Evolutionary conservation across 2,888 invertebrate genomes (phyloP), one percentile per base, ranked within the genome.

Genomic region (Cotesia congregata): DNA sequence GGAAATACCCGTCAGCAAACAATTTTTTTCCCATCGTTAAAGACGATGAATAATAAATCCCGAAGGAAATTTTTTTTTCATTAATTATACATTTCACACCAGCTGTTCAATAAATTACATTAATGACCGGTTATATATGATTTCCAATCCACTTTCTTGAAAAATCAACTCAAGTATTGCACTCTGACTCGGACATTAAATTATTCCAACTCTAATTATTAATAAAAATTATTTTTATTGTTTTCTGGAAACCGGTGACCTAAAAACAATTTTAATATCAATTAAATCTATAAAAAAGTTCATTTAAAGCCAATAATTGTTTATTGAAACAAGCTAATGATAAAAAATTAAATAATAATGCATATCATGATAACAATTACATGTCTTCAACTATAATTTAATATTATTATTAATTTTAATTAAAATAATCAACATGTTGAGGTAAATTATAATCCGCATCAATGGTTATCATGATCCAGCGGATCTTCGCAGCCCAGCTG

Each of bases 61-160:
- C 40, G 6, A n/a, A 41, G 12, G 6, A 4, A 30, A n/a, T 59
- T 20, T 12, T 30, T 70, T 59, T 30, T 30, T 50, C 30, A 70
- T 41, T 30, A 59, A 12, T 20, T 50, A 40, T 39, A 15, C 39
- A 15, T 38, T 67, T 40, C 67, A 40, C 12, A 67, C 40, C 39
- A 67, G 7, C 15, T 7, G 40, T 15, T 12, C 7, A 40, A 20
- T 70, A 70, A 60, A 30, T 20, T 60, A 59, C 59, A 38, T 59
- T 70, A 41, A 15, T 59, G 70, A 59, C 60, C 59, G 59, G 61
- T 70, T 50, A 61, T 20, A 59, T 30, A 6, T 68, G 7, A 70
- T 70, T 70, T 60, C 62, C 62, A 38, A 72, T 40, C 40, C 15
- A 62, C 71, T 72, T 72, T 70, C 70, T 41, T 70, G 60, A 59